These are phyloP conservation scores for Rotaria macrura DNA, from an alignment of 2,888 invertebrate species.

Conservation along the genomic window DNA sequence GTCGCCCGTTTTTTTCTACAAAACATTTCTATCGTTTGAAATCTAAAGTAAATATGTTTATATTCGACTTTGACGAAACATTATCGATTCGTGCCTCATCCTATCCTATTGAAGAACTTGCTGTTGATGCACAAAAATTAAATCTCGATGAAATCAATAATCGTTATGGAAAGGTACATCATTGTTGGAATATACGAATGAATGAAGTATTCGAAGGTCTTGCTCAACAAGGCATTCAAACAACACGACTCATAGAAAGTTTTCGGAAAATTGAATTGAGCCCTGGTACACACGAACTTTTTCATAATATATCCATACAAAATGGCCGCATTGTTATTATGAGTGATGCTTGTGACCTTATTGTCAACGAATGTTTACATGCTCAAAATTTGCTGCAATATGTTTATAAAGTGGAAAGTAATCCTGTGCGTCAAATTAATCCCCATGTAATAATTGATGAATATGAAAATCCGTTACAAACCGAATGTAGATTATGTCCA, in stretches of 20 bases:
- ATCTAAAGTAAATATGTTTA: neutral
- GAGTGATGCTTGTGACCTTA: neutral
- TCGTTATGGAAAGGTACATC: neutral
- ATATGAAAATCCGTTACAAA: slow-evolving; percentile 2
- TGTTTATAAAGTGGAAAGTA: neutral
- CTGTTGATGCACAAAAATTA: neutral
- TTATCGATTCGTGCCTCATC: neutral
- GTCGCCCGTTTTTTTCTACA: too few species aligned
- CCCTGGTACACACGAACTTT: too few species aligned
- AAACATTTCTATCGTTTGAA: too few species aligned
- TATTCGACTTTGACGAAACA: neutral
- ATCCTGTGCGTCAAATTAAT: neutral
- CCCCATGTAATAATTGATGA: neutral
- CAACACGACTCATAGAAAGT: too few species aligned
- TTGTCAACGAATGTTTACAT: neutral
- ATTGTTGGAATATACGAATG: too few species aligned
- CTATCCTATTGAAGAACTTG: neutral
- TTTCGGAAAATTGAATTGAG: too few species aligned
- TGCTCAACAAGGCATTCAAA: too few species aligned
- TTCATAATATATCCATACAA: too few species aligned
- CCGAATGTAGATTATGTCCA: neutral
- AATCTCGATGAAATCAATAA: neutral
- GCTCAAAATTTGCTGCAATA: neutral
- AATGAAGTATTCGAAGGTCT: too few species aligned
- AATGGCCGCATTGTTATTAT: neutral